A percentile compares a stretch with the other conserved stretches of the same genome.
Evolutionary conservation across 37 sponge, comb jelly and placozoan species (phyloP).

Genomic region (Ephydatia muelleri): DNA sequence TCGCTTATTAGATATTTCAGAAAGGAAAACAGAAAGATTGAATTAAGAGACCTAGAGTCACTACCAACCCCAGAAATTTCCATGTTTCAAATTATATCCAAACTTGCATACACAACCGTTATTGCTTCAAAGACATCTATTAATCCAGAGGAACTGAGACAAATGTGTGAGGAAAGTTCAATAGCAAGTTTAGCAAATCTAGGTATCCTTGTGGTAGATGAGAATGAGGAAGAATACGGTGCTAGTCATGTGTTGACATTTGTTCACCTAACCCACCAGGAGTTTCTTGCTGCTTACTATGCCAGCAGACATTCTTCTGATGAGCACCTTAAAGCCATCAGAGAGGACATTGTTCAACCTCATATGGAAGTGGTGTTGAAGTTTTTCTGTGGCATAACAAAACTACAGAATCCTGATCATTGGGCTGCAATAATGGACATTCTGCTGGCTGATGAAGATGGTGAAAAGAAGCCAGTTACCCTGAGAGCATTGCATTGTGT

Average conservation of each 20-base stretch:
- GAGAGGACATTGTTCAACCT: background rate
- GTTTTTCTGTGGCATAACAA: slow-evolving; percentile 40
- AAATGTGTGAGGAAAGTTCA: too few species aligned
- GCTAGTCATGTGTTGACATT: slow-evolving; percentile 33
- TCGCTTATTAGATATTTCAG: slow-evolving; percentile 19
- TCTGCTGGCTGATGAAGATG: background rate
- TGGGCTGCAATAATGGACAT: background rate
- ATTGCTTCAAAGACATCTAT: slow-evolving; percentile 3
- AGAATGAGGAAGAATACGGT: slow-evolving; percentile 7
- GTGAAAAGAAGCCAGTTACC: background rate
- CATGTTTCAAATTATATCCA: slow-evolving; percentile 12
- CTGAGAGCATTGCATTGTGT: slow-evolving; percentile 37
- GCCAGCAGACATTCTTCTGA: background rate
- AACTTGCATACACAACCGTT: slow-evolving; percentile 30
- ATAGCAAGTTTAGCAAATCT: background rate
- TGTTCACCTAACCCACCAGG: slow-evolving; percentile 54
- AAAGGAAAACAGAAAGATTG: slow-evolving; percentile 7
- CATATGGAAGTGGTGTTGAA: slow-evolving; percentile 55
- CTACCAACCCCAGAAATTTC: background rate
- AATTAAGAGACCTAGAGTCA: slow-evolving; percentile 4
- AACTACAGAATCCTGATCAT: background rate
- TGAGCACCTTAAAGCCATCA: slow-evolving; percentile 16
- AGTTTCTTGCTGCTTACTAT: slow-evolving; percentile 49
- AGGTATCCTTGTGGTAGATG: background rate
- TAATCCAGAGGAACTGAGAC: slow-evolving; percentile 1